Conservation (phyloP, 2,113 vertebrate genomes). For the Fulica atra region DNA sequence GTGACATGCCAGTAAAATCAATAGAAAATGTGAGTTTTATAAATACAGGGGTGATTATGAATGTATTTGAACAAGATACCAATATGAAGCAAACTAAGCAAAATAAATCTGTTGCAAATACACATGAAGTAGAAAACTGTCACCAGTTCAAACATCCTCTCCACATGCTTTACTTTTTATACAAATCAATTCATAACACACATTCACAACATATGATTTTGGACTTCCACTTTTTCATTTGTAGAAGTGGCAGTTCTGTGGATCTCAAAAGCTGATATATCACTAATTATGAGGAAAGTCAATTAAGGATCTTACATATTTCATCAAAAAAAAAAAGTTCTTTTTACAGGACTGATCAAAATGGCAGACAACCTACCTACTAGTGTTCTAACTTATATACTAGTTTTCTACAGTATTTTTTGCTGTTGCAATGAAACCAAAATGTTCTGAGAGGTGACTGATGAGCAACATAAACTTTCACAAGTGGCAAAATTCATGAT, state of each 20-base stretch:
- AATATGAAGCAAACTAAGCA: not conserved
- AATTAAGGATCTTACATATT: not conserved
- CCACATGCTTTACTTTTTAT: not conserved
- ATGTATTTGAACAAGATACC: not conserved
- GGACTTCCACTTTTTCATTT: not conserved
- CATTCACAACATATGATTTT: not conserved
- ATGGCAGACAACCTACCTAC: not conserved
- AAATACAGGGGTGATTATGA: not conserved
- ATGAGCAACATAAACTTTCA: not conserved
- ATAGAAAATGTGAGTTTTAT: not conserved
- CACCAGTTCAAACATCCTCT: not conserved
- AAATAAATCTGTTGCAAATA: constrained; percentile 7
- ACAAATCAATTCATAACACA: not conserved
- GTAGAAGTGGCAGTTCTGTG: not conserved
- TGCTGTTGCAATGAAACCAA: not conserved
- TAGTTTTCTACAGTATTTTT: not conserved
- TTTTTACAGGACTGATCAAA: not conserved
- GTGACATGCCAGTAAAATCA: not conserved
- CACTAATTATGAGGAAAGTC: not conserved
- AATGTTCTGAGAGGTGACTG: not conserved
- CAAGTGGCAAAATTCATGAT: not conserved
- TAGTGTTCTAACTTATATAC: not conserved
- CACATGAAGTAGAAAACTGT: not conserved
- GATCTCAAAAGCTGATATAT: not conserved
- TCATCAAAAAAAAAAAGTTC: accelerated